Evolutionary conservation across 2,888 invertebrate species (phyloP).

Genomic region (Clepsis dumicolana): DNA sequence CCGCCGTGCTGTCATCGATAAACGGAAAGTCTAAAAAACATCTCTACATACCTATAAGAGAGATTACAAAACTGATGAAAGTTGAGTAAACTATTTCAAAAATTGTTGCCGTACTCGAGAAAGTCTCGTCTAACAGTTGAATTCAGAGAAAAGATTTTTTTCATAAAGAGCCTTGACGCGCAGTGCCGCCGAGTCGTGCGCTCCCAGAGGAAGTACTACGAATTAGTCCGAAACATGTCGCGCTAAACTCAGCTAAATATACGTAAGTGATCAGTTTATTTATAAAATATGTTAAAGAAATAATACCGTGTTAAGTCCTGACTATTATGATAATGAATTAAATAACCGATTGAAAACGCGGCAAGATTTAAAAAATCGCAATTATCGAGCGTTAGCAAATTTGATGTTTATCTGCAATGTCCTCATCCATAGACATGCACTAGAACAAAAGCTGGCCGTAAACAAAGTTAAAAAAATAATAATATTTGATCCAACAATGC

Average conservation of each 20-base stretch:
- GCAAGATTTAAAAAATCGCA: not conserved
- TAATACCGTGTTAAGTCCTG: too few species aligned
- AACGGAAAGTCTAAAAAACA: conserved; percentile 16
- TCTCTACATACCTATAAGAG: conserved; percentile 1
- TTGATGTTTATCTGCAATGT: conserved; percentile 1
- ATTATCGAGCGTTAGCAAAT: conserved; percentile 6
- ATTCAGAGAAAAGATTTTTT: too few species aligned
- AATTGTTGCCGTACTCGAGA: not conserved
- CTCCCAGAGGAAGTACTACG: too few species aligned
- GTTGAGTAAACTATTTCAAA: not conserved
- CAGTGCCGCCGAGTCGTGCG: too few species aligned
- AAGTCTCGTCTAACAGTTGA: not conserved
- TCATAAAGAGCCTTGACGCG: too few species aligned
- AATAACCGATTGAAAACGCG: not conserved
- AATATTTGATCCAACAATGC: conserved; percentile 44
- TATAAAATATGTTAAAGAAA: too few species aligned
- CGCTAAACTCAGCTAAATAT: too few species aligned
- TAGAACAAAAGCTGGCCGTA: conserved; percentile 16
- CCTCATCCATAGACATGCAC: not conserved
- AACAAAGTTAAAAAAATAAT: conserved; percentile 32
- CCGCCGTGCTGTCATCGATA: conserved; percentile 49
- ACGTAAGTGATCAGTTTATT: too few species aligned
- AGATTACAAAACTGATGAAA: not conserved
- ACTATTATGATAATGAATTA: too few species aligned
- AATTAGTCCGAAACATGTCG: too few species aligned